phyloP scores from a whole-genome alignment of 2,113 vertebrate species.

The Centropus bengalensis region DNA sequence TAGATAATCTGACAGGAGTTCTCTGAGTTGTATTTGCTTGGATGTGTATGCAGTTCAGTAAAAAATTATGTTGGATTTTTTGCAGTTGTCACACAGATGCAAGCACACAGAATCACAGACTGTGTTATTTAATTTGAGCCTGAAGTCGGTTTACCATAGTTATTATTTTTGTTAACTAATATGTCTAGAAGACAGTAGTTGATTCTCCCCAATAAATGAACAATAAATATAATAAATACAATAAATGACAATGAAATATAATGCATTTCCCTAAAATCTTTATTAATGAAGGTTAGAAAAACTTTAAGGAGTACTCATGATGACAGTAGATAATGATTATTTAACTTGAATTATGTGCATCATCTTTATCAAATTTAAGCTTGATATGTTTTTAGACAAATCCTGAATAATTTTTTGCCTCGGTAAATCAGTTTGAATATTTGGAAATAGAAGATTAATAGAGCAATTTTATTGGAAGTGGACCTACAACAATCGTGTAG shows the following conservation, averaged over 20 bases:
- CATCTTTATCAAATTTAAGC: neutral
- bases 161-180: neutral
- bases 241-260: neutral
- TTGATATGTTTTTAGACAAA: neutral
- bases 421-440: neutral
- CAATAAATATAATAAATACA: no score
- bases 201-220: neutral
- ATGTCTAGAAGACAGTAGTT: neutral
- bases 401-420: neutral
- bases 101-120: neutral
- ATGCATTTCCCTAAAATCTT: neutral
- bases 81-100: neutral
- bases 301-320: neutral
- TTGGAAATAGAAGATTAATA: neutral
- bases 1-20: neutral
- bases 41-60: neutral
- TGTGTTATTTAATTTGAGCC: neutral
- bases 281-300: neutral
- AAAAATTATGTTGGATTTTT: fast-evolving
- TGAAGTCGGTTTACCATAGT: neutral
- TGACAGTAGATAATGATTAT: neutral
- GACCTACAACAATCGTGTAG: no score
- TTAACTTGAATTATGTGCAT: neutral
- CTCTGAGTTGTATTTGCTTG: neutral
- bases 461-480: no score